Percentiles rank a stretch among this genome's conserved stretches.
These are phyloP conservation scores for Paracanthobrama guichenoti DNA, from an alignment of 2,113 vertebrate species.

Conservation along the genomic window DNA sequence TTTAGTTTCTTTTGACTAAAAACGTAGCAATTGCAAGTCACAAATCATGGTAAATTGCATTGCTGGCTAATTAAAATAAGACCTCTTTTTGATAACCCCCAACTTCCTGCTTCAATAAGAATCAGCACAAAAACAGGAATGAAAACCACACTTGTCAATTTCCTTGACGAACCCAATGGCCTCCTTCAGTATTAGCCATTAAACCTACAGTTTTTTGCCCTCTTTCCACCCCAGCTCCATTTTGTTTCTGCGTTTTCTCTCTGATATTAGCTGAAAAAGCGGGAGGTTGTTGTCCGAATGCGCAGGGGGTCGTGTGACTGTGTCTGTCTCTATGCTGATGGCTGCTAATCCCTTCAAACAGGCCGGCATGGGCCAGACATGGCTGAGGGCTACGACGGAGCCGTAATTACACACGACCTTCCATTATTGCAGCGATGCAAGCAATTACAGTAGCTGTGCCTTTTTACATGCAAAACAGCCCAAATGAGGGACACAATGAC, in stretches of 20 bases:
- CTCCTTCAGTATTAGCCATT: background rate
- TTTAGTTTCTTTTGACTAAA: no score
- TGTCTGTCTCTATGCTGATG: slow-evolving; percentile 46
- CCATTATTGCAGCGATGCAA: slow-evolving; percentile 55
- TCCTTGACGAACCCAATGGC: background rate
- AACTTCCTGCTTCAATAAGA: background rate
- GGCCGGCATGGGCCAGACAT: slow-evolving; percentile 46
- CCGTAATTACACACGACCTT: slow-evolving; percentile 57
- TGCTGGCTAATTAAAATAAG: background rate
- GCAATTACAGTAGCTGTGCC: slow-evolving; percentile 53
- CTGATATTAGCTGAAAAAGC: slow-evolving; percentile 18
- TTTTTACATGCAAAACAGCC: slow-evolving; percentile 54
- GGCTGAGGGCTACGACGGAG: slow-evolving; percentile 40
- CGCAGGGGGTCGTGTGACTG: slow-evolving; percentile 27
- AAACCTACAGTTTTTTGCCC: background rate
- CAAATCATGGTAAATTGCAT: background rate
- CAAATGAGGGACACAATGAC: slow-evolving; percentile 36
- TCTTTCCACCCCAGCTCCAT: background rate
- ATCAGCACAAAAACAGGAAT: background rate
- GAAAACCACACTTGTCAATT: background rate
- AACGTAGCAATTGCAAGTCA: background rate
- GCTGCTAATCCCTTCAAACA: slow-evolving; percentile 56
- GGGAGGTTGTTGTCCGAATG: slow-evolving; percentile 26
- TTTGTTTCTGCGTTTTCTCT: background rate
- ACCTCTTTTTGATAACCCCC: background rate